A percentile compares a stretch with the other conserved stretches of the same genome.
These are phyloP conservation scores for Gila orcuttii DNA, from an alignment of 2,113 vertebrate genomes.

Conservation along the genomic window DNA sequence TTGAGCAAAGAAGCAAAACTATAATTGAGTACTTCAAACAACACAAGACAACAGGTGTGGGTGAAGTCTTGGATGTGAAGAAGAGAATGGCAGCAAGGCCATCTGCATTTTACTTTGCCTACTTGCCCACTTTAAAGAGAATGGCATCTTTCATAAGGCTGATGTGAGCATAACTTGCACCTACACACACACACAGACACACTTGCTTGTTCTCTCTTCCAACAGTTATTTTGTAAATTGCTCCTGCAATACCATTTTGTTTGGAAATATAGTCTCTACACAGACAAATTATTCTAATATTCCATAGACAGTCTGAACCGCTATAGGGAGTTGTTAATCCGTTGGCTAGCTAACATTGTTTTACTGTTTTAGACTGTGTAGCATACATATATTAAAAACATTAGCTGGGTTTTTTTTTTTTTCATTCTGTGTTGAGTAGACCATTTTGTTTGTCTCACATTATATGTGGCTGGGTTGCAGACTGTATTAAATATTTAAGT, in stretches of 20 bases:
- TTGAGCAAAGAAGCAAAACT: neutral
- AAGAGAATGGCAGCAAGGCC: neutral
- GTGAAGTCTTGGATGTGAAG: neutral
- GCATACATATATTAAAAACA: neutral
- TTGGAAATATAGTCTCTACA: neutral
- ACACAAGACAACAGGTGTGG: neutral
- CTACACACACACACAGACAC: neutral
- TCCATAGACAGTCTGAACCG: neutral
- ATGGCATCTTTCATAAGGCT: neutral
- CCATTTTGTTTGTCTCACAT: too few relatives aligned
- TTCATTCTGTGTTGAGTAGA: too few relatives aligned
- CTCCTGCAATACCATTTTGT: neutral
- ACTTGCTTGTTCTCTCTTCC: neutral
- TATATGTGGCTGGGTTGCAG: too few relatives aligned
- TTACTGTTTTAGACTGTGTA: neutral
- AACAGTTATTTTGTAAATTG: slow-evolving; percentile 9
- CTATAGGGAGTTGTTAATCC: neutral
- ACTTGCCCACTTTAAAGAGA: neutral
- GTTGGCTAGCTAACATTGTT: neutral
- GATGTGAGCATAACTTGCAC: neutral
- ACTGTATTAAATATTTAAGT: too few relatives aligned
- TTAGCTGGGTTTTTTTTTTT: too few relatives aligned
- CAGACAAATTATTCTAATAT: neutral
- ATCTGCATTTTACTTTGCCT: neutral
- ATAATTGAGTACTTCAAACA: neutral